Evolutionary conservation across 1,140 invertebrate genomes (phyloP).

Genomic region (Magallana angulata): DNA sequence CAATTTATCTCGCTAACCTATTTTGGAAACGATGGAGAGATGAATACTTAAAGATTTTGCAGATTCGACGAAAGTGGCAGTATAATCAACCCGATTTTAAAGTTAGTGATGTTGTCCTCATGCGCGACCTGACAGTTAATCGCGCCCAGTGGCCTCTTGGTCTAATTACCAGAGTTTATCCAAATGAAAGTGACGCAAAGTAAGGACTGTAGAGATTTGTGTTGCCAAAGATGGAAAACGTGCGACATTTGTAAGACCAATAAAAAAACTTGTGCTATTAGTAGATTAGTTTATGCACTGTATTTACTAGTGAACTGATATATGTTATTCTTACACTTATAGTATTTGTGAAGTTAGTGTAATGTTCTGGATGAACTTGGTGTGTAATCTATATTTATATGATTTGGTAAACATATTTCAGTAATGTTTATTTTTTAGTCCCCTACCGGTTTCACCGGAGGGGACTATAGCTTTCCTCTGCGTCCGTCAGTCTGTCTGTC

Average conservation of each 20-base stretch:
- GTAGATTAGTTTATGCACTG: neutral
- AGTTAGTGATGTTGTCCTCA: conserved; percentile 42
- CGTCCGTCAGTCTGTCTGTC: no score
- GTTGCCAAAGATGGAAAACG: neutral
- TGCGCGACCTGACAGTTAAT: conserved; percentile 12
- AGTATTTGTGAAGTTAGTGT: no score
- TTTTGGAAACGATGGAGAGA: conserved; percentile 53
- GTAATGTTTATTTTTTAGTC: no score
- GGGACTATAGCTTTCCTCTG: no score
- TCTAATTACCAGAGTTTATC: neutral
- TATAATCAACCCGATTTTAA: conserved; percentile 14
- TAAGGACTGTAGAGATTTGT: no score
- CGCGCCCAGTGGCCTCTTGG: conserved; percentile 6
- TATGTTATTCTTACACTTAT: no score
- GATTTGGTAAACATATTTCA: no score
- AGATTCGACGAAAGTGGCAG: conserved; percentile 42
- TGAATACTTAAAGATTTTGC: conserved; percentile 30
- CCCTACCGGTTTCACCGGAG: no score
- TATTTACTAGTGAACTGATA: no score
- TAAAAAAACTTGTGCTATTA: neutral
- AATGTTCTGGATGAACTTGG: no score
- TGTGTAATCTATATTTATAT: no score
- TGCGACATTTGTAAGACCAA: neutral
- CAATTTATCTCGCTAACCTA: conserved; percentile 36
- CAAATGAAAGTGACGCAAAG: neutral